Evolutionary conservation across 1,140 invertebrate genomes (phyloP), one percentile per base, ranked within the genome.

Genomic region (Aporrectodea caliginosa): DNA sequence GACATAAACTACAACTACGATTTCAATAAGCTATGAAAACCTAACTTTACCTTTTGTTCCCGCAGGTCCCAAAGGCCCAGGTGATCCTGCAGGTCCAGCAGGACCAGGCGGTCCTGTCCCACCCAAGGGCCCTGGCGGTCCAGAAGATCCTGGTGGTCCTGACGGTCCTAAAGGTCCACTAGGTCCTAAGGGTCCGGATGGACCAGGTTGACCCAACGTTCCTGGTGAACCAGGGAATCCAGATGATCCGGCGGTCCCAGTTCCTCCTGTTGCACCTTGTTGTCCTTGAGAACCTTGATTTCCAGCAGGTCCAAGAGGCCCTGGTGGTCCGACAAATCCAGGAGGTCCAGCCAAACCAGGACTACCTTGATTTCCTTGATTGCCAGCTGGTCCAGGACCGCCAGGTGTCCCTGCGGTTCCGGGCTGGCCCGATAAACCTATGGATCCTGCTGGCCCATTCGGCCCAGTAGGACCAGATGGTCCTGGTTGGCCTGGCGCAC

Each of bases 131-230:
- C 77, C 77, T 14, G 69, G 68, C 12, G 77, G 16, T 30, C 77
- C 77, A 34, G 77, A 31, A 35, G 77, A 30, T 81, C 80, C 80
- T 22, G 32, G 80, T 71, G 35, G 34, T 34, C 77, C 80, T 27
- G 73, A 16, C 32, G 33, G 70, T 22, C 76, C 76, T 69, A 34
- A 6, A 32, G 76, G 29, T 30, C 77, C 77, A 16, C 33, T 43
- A 22, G 75, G 27, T 80, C 79, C 79, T n/a, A 30, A 79, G 27
- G 68, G 58, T 30, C 79, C 79, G 6, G 73, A 29, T 35, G 35
- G 58, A n/a, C 78, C 78, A 80, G 70, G 16, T 73, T 58, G 31
- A 32, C 78, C 78, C 73, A 22, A 2, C 14, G n/a, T 14, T 2
- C 78, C 78, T n/a, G n/a, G 27, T 22, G 27, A 22, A 14, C 78